These are phyloP conservation scores for Cerastoderma edule DNA, from an alignment of 2,888 invertebrate species.

Conservation along the genomic window DNA sequence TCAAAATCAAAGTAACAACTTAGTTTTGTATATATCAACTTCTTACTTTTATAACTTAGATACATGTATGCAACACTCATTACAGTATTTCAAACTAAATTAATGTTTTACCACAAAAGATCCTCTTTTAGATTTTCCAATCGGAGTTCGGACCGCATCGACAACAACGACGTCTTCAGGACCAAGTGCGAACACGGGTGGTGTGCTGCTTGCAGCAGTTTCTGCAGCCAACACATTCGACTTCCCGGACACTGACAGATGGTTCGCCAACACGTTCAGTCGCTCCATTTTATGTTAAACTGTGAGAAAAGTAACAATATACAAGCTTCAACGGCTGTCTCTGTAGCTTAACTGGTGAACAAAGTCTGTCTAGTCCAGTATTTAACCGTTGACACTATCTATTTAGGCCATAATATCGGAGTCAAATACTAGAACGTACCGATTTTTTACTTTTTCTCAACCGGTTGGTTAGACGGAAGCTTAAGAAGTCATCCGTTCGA, in stretches of 20 bases:
- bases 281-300: constrained; percentile 65
- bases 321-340: background rate
- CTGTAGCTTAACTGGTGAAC: background rate
- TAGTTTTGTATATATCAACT: no score
- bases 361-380: background rate
- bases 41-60: no score
- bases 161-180: constrained; percentile 83
- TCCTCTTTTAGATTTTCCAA: constrained; percentile 79
- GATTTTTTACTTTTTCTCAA: no score
- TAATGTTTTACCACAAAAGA: constrained; percentile 75
- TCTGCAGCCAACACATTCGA: constrained; percentile 16
- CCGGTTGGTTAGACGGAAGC: no score
- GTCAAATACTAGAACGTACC: constrained; percentile 26
- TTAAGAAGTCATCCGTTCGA: no score
- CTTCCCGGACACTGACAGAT: constrained; percentile 43
- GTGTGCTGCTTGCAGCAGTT: constrained; percentile 32
- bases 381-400: constrained; percentile 7
- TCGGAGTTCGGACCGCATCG: constrained; percentile 79
- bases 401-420: background rate
- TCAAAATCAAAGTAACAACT: no score
- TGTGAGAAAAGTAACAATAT: background rate
- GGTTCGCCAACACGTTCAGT: constrained; percentile 59
- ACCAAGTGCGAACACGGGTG: constrained; percentile 51
- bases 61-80: no score
- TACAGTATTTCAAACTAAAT: no score